These are phyloP conservation scores for Glyptemys insculpta DNA, from an alignment of 2,797 vertebrate genomes.

Conservation along the genomic window DNA sequence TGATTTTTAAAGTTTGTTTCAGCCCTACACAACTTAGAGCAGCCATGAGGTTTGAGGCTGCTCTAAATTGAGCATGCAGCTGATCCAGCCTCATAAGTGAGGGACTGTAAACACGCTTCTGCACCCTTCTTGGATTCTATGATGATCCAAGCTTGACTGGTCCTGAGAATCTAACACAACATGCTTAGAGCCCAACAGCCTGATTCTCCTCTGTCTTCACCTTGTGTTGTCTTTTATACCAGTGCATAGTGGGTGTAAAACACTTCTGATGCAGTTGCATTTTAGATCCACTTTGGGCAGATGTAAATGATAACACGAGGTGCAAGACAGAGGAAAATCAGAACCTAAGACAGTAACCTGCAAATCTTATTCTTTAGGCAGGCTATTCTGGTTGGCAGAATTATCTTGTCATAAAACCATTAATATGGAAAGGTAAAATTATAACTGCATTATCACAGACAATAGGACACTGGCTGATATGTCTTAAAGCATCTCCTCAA, in stretches of 20 bases:
- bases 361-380: constrained; percentile 63
- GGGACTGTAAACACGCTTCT: background rate
- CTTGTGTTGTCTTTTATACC: background rate
- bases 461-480: background rate
- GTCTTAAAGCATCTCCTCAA: background rate
- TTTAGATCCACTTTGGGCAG: constrained; percentile 48
- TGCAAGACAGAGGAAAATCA: constrained; percentile 45
- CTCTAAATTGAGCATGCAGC: background rate
- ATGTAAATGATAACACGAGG: constrained; percentile 21
- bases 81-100: background rate
- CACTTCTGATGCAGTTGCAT: background rate
- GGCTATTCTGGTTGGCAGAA: background rate
- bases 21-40: background rate
- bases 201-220: background rate
- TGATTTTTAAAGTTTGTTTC: background rate
- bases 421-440: constrained; percentile 55
- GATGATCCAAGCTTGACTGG: background rate
- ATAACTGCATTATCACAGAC: background rate
- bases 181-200: background rate
- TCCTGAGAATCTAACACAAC: background rate
- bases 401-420: constrained; percentile 47
- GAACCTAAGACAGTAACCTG: constrained; percentile 16
- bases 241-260: background rate
- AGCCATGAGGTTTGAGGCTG: background rate
- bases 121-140: background rate